Evolutionary conservation across 2,113 vertebrate species (phyloP).

Genomic region (Chaenogobius annularis): DNA sequence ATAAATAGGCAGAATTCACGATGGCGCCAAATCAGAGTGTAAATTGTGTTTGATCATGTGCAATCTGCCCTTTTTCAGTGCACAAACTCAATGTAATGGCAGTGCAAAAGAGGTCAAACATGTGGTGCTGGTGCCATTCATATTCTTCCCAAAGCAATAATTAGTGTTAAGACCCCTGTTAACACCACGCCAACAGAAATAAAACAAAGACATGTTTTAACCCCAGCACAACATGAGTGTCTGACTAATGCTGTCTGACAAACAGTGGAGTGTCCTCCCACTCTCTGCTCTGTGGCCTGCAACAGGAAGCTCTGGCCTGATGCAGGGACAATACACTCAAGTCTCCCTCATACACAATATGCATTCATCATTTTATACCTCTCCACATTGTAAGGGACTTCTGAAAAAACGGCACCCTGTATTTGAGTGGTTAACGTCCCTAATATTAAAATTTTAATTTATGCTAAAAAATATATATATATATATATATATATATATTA

Average conservation of each 20-base stretch:
- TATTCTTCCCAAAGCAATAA: slow-evolving; percentile 12
- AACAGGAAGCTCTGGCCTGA: not conserved
- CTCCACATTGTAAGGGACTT: slow-evolving; percentile 32
- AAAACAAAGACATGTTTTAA: slow-evolving; percentile 21
- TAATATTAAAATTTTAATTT: too few relatives aligned
- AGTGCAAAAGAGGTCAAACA: slow-evolving; percentile 13
- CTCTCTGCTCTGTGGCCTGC: slow-evolving; percentile 18
- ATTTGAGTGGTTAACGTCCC: slow-evolving; percentile 14
- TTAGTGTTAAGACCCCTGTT: slow-evolving; percentile 20
- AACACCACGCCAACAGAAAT: slow-evolving; percentile 1
- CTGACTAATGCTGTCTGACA: slow-evolving; percentile 39
- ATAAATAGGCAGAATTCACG: not conserved
- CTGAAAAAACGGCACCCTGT: slow-evolving; percentile 2
- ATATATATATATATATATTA: too few relatives aligned
- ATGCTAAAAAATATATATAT: too few relatives aligned
- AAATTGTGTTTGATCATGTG: slow-evolving; percentile 13
- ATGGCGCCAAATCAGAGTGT: slow-evolving; percentile 17
- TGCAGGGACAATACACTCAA: not conserved
- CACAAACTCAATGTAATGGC: not conserved
- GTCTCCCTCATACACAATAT: slow-evolving; percentile 11
- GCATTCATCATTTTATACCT: slow-evolving; percentile 1
- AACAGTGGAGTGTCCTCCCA: slow-evolving; percentile 45
- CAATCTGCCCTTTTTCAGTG: not conserved
- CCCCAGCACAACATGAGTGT: slow-evolving; percentile 18
- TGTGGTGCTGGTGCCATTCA: slow-evolving; percentile 6